Evolutionary conservation across 2,113 vertebrate species (phyloP), one percentile per base, ranked within the genome.

Genomic region (Sardina pilchardus): DNA sequence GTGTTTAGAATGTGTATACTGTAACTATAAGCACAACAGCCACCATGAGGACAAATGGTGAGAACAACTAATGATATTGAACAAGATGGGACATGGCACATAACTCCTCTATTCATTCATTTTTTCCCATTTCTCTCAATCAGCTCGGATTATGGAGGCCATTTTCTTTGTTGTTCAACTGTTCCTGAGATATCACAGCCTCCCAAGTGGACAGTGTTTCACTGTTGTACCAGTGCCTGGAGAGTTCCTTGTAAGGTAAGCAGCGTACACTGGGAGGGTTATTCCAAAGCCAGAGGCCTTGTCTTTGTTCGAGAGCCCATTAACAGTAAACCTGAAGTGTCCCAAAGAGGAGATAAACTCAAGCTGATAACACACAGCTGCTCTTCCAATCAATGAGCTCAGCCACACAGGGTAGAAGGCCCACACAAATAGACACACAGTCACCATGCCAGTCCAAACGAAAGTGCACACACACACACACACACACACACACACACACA

Each of bases 161-260:
- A 78, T 36, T 78, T 17, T 34, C 71, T 78, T 78, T 17, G 30
- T 16, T 12, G 71, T 78, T 36, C 16, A 17, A 17, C 71, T 34
- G 12, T 78, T 78, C 26, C 14, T 78, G 14, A 78, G 12, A 14
- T 34, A 78, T 78, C 71, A 30, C 34, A 71, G 8, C 26, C 30
- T 71, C 30, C n/a, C 71, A 78, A 16, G 34, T 19, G 16, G 71
- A 78, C 71, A 78, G 71, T 78, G 71, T 78, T 39, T 14, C 30
- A 16, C 30, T 78, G 71, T 34, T 78, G 30, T 16, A 36, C 30
- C 0, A 17, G 0, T 4, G 10, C 12, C 71, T 78, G 71, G 71
- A 78, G 71, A 78, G 71, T 39, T 16, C 71, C 71, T 78, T 39
- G 71, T 78, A 78, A 78, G 71, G 30, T 78, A 36, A 39, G 71